Base-by-base conservation (phyloP, 2,888 invertebrate genomes). In the Cyrtodaria siliqua region DNA sequence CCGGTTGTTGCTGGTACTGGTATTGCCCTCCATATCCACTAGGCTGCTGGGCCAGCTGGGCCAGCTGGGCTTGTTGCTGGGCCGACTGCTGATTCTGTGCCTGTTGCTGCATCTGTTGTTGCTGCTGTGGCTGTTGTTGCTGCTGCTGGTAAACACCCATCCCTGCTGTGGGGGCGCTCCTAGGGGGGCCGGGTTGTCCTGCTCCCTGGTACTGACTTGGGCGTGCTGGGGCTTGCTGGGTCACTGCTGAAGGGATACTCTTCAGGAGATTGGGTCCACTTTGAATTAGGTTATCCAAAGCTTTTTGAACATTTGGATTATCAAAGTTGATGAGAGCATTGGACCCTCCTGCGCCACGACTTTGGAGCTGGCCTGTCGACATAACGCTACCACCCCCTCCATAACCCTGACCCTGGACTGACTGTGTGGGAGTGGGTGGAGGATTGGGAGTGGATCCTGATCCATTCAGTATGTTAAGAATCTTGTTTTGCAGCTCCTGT, bases 401-500 rank as follows among this genome's bases (percentile, higher is more conserved):
- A 12, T 50, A 67, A 9, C 70, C 60, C 1, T 26, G 47, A 1
- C 47, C 23, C 12, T 52, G 47, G 8, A 61, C 52, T 18, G 59
- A 61, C 18, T 60, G 72, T 12, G 49, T 40, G 23, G 42, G 23
- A 8, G 59, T 72, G 20, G 66, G 66, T 2, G 79, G 70, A 12
- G 70, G 27, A 12, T 59, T 12, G n/a, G 57, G 50, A 23, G 55
- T 59, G 20, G 71, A 57, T 4, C 71, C 63, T 33, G 81, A 79
- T 29, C 87, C 85, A 82, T 90, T 88, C 74, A 97, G 93, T 82
- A 97, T 96, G 91, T 95, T 96, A 83, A 97, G 93, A 84, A 97
- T 97, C 82, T 96, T 95, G 86, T 95, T 96, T 88, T 97, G 96
- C 0, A 97, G 93, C 83, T 96, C 95, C 91, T 96, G 95, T 56